Percentiles rank a stretch among this genome's conserved stretches.
Evolutionary conservation across 1,140 invertebrate genomes (phyloP).

Genomic region (Diorhabda elongata): DNA sequence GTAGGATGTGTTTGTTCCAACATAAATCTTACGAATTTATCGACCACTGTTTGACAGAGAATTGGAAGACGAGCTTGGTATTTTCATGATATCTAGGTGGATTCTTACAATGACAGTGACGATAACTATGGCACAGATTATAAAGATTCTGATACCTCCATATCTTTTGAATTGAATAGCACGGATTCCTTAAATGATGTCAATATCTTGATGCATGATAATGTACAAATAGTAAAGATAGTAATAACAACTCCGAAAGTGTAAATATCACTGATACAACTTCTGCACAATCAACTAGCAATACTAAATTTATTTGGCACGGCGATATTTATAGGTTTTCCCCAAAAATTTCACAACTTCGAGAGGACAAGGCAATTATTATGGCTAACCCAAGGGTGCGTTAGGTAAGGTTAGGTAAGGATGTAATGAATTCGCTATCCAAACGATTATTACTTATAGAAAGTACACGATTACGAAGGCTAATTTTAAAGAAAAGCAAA

Average conservation of each 20-base stretch:
- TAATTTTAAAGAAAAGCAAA: too few species aligned
- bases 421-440: too few species aligned
- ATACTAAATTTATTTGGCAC: not conserved
- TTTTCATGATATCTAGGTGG: not conserved
- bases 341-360: not conserved
- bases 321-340: not conserved
- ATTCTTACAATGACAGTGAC: not conserved
- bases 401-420: too few species aligned
- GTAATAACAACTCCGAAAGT: too few species aligned
- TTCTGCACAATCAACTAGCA: not conserved
- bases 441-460: too few species aligned
- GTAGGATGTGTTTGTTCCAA: not conserved
- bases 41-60: not conserved
- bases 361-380: not conserved
- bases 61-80: not conserved
- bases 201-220: not conserved
- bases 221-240: too few species aligned
- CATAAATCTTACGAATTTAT: not conserved
- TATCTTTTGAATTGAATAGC: not conserved
- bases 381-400: not conserved
- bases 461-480: too few species aligned
- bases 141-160: not conserved
- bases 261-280: too few species aligned
- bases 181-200: not conserved
- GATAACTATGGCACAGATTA: not conserved